A percentile compares a stretch with the other conserved stretches of the same genome.
These are phyloP conservation scores for Xenus cinereus DNA, from an alignment of 2,113 vertebrate species.

Conservation along the genomic window DNA sequence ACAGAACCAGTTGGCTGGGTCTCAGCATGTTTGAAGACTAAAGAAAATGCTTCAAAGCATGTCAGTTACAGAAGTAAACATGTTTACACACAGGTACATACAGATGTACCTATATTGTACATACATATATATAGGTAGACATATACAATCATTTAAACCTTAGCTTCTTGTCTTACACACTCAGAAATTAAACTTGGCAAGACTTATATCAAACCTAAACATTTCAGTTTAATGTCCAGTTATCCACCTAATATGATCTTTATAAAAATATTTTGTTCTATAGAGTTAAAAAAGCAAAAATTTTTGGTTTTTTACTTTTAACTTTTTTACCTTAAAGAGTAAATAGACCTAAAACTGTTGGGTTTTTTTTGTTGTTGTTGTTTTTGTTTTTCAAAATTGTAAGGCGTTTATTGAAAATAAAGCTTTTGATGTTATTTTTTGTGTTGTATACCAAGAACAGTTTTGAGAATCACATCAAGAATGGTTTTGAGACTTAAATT, in stretches of 20 bases:
- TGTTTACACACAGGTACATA: neutral
- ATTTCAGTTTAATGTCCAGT: neutral
- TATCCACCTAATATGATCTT: neutral
- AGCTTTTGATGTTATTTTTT: neutral
- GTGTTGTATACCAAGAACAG: neutral
- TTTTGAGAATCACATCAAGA: neutral
- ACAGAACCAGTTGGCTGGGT: rapidly evolving
- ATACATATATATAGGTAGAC: neutral
- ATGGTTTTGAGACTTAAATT: neutral
- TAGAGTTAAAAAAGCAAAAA: neutral
- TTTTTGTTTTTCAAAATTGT: neutral
- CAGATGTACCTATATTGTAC: too few relatives aligned
- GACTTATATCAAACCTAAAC: neutral
- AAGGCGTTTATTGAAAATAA: neutral
- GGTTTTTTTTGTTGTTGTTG: neutral
- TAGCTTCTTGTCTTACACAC: neutral
- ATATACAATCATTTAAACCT: neutral
- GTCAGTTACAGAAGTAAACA: neutral
- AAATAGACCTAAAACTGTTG: neutral
- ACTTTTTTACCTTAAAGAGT: neutral
- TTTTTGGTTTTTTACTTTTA: neutral
- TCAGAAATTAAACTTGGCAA: neutral
- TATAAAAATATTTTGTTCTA: neutral
- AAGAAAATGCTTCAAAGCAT: neutral
- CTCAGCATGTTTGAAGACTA: neutral